These are phyloP conservation scores for Ciconia boyciana DNA, from an alignment of 2,113 vertebrate genomes.

Conservation along the genomic window DNA sequence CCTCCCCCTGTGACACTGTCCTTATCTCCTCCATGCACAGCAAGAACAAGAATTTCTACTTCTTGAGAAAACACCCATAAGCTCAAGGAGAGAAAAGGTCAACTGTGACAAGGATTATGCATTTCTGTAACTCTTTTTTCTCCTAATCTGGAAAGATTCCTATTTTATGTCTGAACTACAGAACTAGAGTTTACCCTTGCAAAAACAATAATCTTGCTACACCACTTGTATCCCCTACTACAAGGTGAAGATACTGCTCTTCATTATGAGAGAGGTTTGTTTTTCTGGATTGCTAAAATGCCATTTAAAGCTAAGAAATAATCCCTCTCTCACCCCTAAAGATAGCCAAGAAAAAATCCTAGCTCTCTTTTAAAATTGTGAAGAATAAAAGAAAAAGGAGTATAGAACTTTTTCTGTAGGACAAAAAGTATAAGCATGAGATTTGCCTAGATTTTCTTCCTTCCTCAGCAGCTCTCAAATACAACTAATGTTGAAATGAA, in stretches of 20 bases:
- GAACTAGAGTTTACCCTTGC: neutral
- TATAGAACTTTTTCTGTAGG: neutral
- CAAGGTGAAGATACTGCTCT: neutral
- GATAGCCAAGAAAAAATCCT: neutral
- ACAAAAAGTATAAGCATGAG: neutral
- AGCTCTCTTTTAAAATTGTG: neutral
- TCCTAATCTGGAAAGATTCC: neutral
- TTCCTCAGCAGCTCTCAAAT: neutral
- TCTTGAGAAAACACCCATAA: slow-evolving; percentile 20
- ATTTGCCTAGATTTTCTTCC: neutral
- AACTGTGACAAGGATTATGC: neutral
- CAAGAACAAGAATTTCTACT: slow-evolving; percentile 33
- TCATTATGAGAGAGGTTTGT: neutral
- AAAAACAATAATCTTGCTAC: neutral
- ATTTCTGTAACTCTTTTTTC: neutral
- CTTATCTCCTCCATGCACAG: slow-evolving; percentile 4
- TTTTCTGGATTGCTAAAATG: neutral
- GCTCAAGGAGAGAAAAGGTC: neutral
- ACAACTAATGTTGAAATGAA: neutral
- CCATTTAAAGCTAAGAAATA: neutral
- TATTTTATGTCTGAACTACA: neutral
- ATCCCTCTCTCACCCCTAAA: neutral
- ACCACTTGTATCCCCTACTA: neutral
- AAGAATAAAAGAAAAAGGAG: neutral
- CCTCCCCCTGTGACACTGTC: neutral